These are phyloP conservation scores for Reticulitermes lucifugus DNA, from an alignment of 2,888 invertebrate species.

Conservation along the genomic window DNA sequence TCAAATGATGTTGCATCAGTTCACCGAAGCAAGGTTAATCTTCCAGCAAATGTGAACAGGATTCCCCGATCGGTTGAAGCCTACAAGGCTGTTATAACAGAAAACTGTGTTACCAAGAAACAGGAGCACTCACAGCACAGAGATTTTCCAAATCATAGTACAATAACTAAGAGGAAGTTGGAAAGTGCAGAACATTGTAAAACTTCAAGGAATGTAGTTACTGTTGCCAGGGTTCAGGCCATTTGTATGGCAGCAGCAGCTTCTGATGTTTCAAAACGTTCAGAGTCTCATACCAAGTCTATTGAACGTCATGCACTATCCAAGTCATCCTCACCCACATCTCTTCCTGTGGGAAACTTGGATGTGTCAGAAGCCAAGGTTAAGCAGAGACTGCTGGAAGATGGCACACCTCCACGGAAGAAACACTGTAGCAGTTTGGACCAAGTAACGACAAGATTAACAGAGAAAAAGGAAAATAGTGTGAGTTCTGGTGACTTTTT, in stretches of 20 bases:
- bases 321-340: slow-evolving; percentile 40
- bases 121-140: slow-evolving; percentile 41
- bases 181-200: slow-evolving; percentile 25
- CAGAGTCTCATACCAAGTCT: slow-evolving; percentile 24
- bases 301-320: slow-evolving; percentile 29
- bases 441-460: slow-evolving; percentile 9
- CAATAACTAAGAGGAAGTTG: slow-evolving; percentile 30
- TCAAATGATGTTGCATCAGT: slow-evolving; percentile 19
- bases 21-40: slow-evolving; percentile 30
- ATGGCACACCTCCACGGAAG: slow-evolving; percentile 53
- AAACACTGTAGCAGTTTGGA: slow-evolving; percentile 29
- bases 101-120: slow-evolving; percentile 46
- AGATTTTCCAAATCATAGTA: slow-evolving; percentile 40
- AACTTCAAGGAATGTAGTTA: slow-evolving; percentile 42
- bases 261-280: slow-evolving; percentile 21
- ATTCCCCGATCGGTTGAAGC: slow-evolving; percentile 19
- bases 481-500: slow-evolving; percentile 16
- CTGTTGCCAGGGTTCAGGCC: slow-evolving; percentile 45
- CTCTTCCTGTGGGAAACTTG: slow-evolving; percentile 64
- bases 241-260: slow-evolving; percentile 7
- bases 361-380: slow-evolving; percentile 69
- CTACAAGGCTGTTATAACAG: slow-evolving; percentile 27
- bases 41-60: slow-evolving; percentile 11
- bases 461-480: slow-evolving; percentile 44
- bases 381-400: slow-evolving; percentile 70